phyloP scores from a whole-genome alignment of 2,888 invertebrate species.

The Polydrusus cervinus region DNA sequence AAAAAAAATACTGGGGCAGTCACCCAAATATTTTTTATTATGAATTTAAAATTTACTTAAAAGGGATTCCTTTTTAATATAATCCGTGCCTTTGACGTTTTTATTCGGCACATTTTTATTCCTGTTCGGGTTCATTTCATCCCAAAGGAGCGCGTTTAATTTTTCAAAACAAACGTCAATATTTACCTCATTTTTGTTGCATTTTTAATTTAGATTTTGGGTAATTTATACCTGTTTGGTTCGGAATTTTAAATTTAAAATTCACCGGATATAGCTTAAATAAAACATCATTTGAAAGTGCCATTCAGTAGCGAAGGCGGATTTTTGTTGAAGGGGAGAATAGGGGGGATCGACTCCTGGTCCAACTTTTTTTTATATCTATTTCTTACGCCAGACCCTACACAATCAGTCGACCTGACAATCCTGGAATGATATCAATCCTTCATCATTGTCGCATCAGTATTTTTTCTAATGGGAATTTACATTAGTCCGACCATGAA shows the following conservation, averaged over 20 bases:
- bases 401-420: too few relatives aligned
- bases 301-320: too few relatives aligned
- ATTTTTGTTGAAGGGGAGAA: too few relatives aligned
- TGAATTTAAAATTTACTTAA: not conserved
- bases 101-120: constrained; percentile 3
- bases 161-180: constrained; percentile 18
- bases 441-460: too few relatives aligned
- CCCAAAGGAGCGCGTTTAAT: constrained; percentile 8
- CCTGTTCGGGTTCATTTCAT: constrained; percentile 1
- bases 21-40: not conserved
- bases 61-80: not conserved
- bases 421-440: too few relatives aligned
- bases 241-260: constrained; percentile 10
- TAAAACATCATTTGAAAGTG: not conserved
- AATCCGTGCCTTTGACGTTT: not conserved
- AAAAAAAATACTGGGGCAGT: too few relatives aligned
- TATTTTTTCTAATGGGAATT: too few relatives aligned
- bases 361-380: too few relatives aligned
- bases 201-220: constrained; percentile 11
- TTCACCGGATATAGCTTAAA: not conserved
- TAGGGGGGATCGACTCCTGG: too few relatives aligned
- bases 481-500: too few relatives aligned
- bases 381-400: too few relatives aligned
- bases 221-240: constrained; percentile 9
- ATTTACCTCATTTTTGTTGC: not conserved